Percentiles rank a stretch among this genome's conserved stretches.
Conservation (phyloP, 1,140 invertebrate species). For the Diachasmimorpha longicaudata region DNA sequence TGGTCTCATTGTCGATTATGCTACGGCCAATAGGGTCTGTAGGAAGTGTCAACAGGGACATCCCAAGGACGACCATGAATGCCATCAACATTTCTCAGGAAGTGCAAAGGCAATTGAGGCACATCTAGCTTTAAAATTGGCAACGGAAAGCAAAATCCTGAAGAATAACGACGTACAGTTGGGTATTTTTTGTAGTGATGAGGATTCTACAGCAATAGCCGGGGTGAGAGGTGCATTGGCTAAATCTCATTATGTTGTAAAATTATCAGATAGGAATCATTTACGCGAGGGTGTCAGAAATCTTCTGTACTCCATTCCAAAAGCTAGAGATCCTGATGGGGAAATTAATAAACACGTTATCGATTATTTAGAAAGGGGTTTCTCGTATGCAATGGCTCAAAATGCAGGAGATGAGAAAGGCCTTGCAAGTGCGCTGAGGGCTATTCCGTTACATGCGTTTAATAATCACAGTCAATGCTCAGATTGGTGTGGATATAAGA, state of each 20-base stretch:
- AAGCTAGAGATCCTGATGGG: background rate
- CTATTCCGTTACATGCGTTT: background rate
- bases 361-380: background rate
- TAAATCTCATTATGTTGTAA: background rate
- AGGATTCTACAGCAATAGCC: background rate
- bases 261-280: conserved; percentile 3
- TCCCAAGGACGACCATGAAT: background rate
- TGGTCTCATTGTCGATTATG: background rate
- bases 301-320: background rate
- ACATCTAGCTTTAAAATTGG: background rate
- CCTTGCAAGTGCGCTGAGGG: background rate
- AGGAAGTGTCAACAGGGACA: background rate
- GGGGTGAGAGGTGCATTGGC: background rate
- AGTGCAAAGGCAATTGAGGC: conserved; percentile 10
- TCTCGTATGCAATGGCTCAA: background rate
- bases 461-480: background rate
- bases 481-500: background rate
- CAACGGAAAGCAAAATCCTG: background rate
- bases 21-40: background rate
- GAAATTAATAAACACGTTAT: background rate
- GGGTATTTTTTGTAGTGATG: background rate
- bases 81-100: background rate
- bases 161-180: background rate
- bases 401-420: background rate
- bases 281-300: background rate